These are phyloP conservation scores for Apamea sordens DNA, from an alignment of 2,888 invertebrate genomes.

Conservation along the genomic window DNA sequence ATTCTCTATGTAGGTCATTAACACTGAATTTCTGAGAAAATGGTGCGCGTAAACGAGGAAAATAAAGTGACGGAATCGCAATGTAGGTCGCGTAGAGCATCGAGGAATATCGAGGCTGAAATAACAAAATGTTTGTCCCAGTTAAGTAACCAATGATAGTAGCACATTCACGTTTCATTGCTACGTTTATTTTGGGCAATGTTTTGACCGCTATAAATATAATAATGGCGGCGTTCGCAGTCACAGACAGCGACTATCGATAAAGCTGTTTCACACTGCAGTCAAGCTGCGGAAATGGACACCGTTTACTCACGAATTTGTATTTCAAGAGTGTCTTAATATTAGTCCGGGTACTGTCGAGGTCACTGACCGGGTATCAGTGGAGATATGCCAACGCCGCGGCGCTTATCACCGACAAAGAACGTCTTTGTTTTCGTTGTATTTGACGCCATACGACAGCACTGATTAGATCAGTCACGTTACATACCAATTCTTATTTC, in stretches of 20 bases:
- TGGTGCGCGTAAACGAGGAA: slow-evolving; percentile 81
- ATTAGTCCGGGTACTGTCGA: slow-evolving; percentile 77
- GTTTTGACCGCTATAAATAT: slow-evolving; percentile 22
- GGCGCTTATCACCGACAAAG: slow-evolving; percentile 86
- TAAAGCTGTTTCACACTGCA: slow-evolving; percentile 19
- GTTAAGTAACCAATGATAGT: slow-evolving; percentile 71
- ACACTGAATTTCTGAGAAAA: slow-evolving; percentile 83
- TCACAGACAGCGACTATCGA: not conserved
- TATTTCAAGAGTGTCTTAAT: slow-evolving; percentile 67
- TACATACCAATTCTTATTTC: slow-evolving; percentile 55
- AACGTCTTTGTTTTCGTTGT: slow-evolving; percentile 86
- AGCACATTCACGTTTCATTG: slow-evolving; percentile 55
- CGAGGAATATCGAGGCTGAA: slow-evolving; percentile 76
- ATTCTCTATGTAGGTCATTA: slow-evolving; percentile 84
- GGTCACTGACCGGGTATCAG: slow-evolving; percentile 87
- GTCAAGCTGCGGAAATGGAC: slow-evolving; percentile 5
- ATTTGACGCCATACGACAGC: slow-evolving; percentile 77
- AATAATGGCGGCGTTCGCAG: slow-evolving; percentile 1
- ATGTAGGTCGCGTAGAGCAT: slow-evolving; percentile 82
- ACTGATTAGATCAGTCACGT: slow-evolving; percentile 82
- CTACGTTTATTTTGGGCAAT: slow-evolving; percentile 57
- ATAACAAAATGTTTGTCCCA: slow-evolving; percentile 76
- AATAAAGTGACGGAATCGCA: slow-evolving; percentile 73
- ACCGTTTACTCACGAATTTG: slow-evolving; percentile 55
- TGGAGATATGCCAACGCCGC: slow-evolving; percentile 84